Percentiles rank a stretch among this genome's conserved stretches.
phyloP scores from a whole-genome alignment of 2,888 invertebrate species.

The Tiphia femorata region DNA sequence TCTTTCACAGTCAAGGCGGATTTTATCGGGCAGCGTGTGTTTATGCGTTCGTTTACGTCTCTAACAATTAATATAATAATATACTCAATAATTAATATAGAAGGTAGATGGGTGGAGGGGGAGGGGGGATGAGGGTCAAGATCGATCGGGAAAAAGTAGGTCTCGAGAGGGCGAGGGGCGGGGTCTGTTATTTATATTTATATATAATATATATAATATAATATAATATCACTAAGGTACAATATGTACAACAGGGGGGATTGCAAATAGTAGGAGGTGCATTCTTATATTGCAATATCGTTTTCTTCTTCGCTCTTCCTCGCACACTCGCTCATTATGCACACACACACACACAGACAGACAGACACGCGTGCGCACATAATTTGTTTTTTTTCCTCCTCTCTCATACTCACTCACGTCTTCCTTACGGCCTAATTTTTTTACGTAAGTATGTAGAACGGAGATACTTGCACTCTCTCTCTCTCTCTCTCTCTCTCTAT shows the following conservation, averaged over 20 bases:
- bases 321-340: not conserved
- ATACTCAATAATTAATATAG: constrained; percentile 67
- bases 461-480: constrained; percentile 13
- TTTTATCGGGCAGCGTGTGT: constrained; percentile 50
- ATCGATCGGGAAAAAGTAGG: not conserved
- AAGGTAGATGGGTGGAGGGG: constrained; percentile 48
- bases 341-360: not conserved
- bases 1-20: constrained; percentile 42
- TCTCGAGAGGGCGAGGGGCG: constrained; percentile 37
- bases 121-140: not conserved
- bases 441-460: constrained; percentile 40
- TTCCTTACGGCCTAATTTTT: constrained; percentile 18
- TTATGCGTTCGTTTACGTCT: constrained; percentile 51
- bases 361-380: too few species aligned
- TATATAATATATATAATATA: constrained; percentile 58
- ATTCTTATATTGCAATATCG: constrained; percentile 63
- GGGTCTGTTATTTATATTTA: constrained; percentile 58
- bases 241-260: constrained; percentile 62
- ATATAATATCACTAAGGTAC: constrained; percentile 68
- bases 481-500: constrained; percentile 3
- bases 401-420: not conserved
- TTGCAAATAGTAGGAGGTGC: constrained; percentile 61
- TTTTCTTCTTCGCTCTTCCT: constrained; percentile 31
- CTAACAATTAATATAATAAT: constrained; percentile 65
- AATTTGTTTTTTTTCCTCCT: not conserved